Base-by-base conservation (phyloP, 92 coral and sea anemone species). In the Virgularia gustaviana region DNA sequence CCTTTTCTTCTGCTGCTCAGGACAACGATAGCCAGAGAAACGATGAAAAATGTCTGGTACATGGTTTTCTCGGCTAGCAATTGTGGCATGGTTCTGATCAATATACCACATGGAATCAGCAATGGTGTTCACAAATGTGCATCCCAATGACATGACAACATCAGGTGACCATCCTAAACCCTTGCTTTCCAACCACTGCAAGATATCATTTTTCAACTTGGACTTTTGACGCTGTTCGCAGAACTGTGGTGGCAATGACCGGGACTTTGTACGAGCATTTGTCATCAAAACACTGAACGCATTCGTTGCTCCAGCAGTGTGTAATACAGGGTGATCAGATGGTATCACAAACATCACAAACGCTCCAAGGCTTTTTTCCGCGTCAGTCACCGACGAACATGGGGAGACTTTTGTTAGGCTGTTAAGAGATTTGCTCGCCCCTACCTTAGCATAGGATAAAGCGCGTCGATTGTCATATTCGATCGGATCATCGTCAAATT, bases 91-190 rank as follows among this genome's bases (percentile, higher is more conserved):
- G 38, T 70, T 79, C 42, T 45, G 63, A 39, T 79, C 83, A 2
- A 79, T 79, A 36, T 79, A 79, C 83, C 72, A 79, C 58, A 79
- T 19, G 36, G 83, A 62, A 59, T 70, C 83, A 22, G 71, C 45
- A 42, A 79, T 31, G 6, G 83, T 79, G 35, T 79, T 79, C 65
- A 79, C 78, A 70, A 79, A 79, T 41, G 29, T 35, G 27, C 24
- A 2, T 29, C 73, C 80, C 0, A 53, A 53, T 2, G 78, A 54
- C 28, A 53, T 55, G 29, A 56, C 63, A 7, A 49, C 8, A 24
- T 75, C 80, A 61, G 49, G 72, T 16, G 80, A 39, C 80, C 80
- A 75, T 35, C 80, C 80, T 20, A 76, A 19, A 76, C 53, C 36
- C 9, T 20, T 76, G 72, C 5, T 24, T 57, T 76, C 63, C 73